phyloP scores from a whole-genome alignment of 2,888 invertebrate species.

The Brenthis daphne region DNA sequence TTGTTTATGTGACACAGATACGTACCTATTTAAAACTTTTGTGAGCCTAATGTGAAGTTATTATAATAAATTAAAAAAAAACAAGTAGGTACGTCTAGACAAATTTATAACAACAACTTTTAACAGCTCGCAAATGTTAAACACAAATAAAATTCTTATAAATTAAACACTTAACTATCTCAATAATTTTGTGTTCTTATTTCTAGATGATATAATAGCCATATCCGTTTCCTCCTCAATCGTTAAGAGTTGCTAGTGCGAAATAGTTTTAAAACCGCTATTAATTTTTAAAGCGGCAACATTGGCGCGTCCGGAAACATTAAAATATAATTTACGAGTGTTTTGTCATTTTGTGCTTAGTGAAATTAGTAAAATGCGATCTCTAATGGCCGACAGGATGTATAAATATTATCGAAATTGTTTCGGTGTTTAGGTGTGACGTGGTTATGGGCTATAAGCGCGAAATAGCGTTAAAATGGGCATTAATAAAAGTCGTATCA shows the following conservation, averaged over 20 bases:
- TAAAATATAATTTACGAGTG: slow-evolving; percentile 76
- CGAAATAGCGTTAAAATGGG: slow-evolving; percentile 55
- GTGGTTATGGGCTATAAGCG: slow-evolving; percentile 53
- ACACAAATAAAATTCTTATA: slow-evolving; percentile 48
- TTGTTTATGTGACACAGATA: slow-evolving; percentile 2
- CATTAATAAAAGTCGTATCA: slow-evolving; percentile 46
- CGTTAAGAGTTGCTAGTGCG: slow-evolving; percentile 68
- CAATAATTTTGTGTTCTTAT: slow-evolving; percentile 60
- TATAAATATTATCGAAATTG: slow-evolving; percentile 73
- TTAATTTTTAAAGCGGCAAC: slow-evolving; percentile 77
- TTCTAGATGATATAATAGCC: slow-evolving; percentile 67
- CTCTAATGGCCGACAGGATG: slow-evolving; percentile 67
- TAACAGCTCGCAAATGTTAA: slow-evolving; percentile 35
- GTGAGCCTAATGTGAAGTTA: slow-evolving; percentile 4
- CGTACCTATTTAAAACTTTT: slow-evolving; percentile 4
- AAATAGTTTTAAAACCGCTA: slow-evolving; percentile 76
- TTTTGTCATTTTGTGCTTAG: slow-evolving; percentile 63
- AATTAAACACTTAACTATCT: slow-evolving; percentile 70
- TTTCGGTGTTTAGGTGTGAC: slow-evolving; percentile 60
- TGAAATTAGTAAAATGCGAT: slow-evolving; percentile 73
- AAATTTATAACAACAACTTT: slow-evolving; percentile 27
- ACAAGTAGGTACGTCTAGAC: slow-evolving; percentile 20
- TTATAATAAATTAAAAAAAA: slow-evolving; percentile 25
- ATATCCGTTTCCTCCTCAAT: slow-evolving; percentile 72
- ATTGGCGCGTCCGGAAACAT: slow-evolving; percentile 77